Percentiles rank a stretch among this genome's conserved stretches.
Evolutionary conservation across 23 tunicate species (phyloP).

Genomic region (Trididemnum miniatum): DNA sequence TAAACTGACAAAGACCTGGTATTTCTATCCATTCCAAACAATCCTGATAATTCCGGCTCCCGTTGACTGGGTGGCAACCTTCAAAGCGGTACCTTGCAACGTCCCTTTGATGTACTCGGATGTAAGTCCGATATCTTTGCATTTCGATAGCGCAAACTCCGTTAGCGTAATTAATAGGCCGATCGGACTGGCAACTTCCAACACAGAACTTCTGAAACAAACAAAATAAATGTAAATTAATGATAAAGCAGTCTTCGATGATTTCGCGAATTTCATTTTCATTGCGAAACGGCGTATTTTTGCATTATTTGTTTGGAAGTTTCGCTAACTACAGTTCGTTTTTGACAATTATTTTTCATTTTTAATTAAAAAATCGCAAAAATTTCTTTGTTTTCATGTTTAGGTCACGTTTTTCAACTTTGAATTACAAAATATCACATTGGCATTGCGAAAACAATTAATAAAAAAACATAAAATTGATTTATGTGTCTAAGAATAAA

Average conservation of each 20-base stretch:
- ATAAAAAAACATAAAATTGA: too few relatives aligned
- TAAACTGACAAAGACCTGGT: conserved; percentile 26
- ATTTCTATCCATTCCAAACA: conserved; percentile 33
- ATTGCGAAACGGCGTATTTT: too few relatives aligned
- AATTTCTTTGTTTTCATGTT: too few relatives aligned
- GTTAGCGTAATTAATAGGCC: neutral
- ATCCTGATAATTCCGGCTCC: neutral
- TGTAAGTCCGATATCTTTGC: conserved; percentile 20
- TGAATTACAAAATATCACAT: too few relatives aligned
- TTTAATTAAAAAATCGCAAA: too few relatives aligned
- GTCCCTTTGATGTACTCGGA: neutral
- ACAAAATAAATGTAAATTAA: neutral
- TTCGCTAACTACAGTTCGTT: too few relatives aligned
- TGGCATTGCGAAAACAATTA: too few relatives aligned
- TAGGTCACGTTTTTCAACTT: too few relatives aligned
- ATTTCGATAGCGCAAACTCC: conserved; percentile 32
- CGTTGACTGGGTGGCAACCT: neutral
- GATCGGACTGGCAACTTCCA: conserved; percentile 14
- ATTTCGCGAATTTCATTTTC: too few relatives aligned
- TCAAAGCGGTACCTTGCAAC: neutral
- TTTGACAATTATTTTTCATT: too few relatives aligned
- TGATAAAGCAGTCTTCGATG: neutral
- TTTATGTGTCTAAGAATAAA: too few relatives aligned
- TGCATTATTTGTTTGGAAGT: too few relatives aligned
- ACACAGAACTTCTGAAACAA: conserved; percentile 5